Evolutionary conservation across 2,888 invertebrate species (phyloP).

Genomic region (Polydrusus cervinus): DNA sequence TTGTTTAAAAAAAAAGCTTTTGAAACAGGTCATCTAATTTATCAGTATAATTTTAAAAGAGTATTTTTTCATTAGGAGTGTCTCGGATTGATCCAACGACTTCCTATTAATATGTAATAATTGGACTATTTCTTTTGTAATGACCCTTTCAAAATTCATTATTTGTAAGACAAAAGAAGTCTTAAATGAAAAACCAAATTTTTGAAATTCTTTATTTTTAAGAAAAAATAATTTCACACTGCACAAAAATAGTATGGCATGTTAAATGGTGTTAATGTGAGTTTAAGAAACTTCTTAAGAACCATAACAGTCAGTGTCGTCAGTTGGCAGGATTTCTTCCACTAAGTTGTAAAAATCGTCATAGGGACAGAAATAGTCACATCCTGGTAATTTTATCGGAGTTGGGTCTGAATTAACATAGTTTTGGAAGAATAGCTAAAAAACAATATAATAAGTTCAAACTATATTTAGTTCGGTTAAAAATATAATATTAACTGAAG

Average conservation of each 20-base stretch:
- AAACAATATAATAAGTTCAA: slow-evolving; percentile 14
- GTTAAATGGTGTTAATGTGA: background rate
- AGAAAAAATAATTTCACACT: background rate
- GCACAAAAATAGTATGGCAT: background rate
- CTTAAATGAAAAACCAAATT: no score
- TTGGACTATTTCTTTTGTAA: no score
- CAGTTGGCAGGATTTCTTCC: slow-evolving; percentile 16
- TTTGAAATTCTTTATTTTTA: background rate
- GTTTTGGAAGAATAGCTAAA: slow-evolving; percentile 11
- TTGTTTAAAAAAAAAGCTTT: no score
- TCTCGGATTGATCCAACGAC: no score
- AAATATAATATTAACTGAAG: no score
- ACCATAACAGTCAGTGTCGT: slow-evolving; percentile 15
- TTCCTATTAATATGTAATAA: no score
- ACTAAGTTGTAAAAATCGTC: slow-evolving; percentile 28
- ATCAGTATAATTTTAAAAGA: no score
- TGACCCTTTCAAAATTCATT: no score
- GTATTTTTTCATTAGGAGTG: no score
- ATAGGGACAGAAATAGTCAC: slow-evolving; percentile 29
- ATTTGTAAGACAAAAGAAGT: no score
- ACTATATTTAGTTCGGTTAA: background rate
- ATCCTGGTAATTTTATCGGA: slow-evolving; percentile 10
- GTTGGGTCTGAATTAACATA: background rate
- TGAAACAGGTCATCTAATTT: no score
- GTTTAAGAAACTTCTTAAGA: slow-evolving; percentile 54